Evolutionary conservation across 1,140 invertebrate species (phyloP), one percentile per base, ranked within the genome.

Genomic region (Yoshiicerus persimilis): DNA sequence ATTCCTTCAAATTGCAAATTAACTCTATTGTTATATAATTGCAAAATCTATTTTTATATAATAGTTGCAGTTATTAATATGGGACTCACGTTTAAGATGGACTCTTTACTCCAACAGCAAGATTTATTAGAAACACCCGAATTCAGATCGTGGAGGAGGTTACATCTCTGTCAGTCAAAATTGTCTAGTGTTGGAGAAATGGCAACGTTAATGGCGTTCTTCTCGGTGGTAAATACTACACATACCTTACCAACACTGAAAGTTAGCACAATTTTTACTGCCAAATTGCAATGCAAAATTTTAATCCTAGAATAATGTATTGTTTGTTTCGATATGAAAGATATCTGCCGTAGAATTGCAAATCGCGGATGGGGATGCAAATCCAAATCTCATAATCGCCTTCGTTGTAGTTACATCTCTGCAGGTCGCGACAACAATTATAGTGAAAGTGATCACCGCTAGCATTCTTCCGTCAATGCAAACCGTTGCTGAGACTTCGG

Each of bases 131-230:
- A 23, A 80, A n/a, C 32, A 23, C 9, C 66, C 4, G 75, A 80
- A 38, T 36, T 39, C 25, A 30, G 34, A n/a, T 87, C 85, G 8
- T 90, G 89, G 89, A 86, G 88, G 75, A 11, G 89, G 6, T 47
- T 90, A 9, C 88, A 88, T 34, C 25, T 86, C 10, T 88, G 87
- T 39, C 41, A 87, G 84, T 85, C 89, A 36, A 87, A 89, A 84
- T 34, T 90, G 23, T 32, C 23, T 5, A 87, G 27, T 66, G 80
- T 66, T 23, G 30, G 56, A 23, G 16, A 87, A 75, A 87, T 90
- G 25, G 41, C 89, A 38, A 87, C 86, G 5, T 36, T 88, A 9
- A 90, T 90, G 89, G 66, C 87, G 36, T 88, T 88, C n/a, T 90
- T 90, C 83, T 41, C 89, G 27, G 66, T 90, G 23, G 89, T 90